phyloP scores from a whole-genome alignment of 2,113 vertebrate species.

The Cryptomyrus ogoouensis region DNA sequence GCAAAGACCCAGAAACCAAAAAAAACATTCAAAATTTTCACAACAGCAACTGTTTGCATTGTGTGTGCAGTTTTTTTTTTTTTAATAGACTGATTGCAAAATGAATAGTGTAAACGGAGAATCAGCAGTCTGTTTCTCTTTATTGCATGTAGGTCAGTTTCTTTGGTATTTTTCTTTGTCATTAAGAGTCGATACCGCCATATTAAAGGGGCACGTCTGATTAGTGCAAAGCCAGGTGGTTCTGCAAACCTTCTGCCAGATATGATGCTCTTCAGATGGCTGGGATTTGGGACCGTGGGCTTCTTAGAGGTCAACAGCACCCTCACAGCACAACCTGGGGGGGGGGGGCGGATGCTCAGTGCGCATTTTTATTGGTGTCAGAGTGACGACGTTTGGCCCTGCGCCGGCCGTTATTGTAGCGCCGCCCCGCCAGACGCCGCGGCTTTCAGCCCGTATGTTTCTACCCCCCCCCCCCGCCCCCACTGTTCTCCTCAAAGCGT shows the following conservation, averaged over 20 bases:
- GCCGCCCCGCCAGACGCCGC: background rate
- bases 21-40: background rate
- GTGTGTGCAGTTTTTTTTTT: background rate
- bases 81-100: background rate
- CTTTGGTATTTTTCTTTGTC: background rate
- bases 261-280: conserved; percentile 38
- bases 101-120: background rate
- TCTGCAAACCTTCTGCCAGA: conserved; percentile 26
- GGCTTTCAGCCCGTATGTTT: background rate
- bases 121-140: background rate
- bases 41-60: background rate
- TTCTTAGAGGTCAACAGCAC: conserved; percentile 25
- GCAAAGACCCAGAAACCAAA: background rate
- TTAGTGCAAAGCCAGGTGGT: background rate
- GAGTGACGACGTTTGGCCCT: conserved; percentile 15
- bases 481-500: background rate
- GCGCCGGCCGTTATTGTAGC: background rate
- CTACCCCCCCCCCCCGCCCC: background rate
- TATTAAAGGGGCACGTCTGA: background rate
- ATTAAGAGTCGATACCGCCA: background rate
- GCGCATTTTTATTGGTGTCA: conserved; percentile 31
- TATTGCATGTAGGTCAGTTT: background rate
- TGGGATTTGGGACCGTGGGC: conserved; percentile 30
- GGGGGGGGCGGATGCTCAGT: conserved; percentile 10
- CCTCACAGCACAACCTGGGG: conserved; percentile 28